Evolutionary conservation across 2,113 vertebrate species (phyloP).

Genomic region (Pteronura brasiliensis): DNA sequence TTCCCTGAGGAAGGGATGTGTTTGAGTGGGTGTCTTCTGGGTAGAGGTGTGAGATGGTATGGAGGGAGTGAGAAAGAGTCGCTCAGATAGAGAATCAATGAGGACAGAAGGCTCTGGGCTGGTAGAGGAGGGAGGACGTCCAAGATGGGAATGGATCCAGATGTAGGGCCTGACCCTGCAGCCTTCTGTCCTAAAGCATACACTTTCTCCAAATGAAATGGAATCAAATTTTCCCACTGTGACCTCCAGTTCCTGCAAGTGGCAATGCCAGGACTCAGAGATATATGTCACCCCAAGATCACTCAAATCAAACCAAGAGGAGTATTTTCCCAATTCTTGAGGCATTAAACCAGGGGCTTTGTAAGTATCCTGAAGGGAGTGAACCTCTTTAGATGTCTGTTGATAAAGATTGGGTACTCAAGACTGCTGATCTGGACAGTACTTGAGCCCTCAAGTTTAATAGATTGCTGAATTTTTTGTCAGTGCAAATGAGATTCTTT

Average conservation of each 20-base stretch:
- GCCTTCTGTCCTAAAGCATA: neutral
- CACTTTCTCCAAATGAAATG: neutral
- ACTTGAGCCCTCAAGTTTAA: neutral
- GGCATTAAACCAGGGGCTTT: neutral
- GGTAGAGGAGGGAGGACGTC: neutral
- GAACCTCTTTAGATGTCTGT: neutral
- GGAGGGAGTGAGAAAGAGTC: neutral
- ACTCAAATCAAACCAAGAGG: neutral
- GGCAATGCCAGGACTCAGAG: neutral
- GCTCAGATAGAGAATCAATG: neutral
- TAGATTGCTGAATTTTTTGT: neutral
- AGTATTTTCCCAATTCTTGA: neutral
- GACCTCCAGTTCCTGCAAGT: neutral
- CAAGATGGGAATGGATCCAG: neutral
- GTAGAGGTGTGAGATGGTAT: neutral
- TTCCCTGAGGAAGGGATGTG: neutral
- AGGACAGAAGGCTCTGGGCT: neutral
- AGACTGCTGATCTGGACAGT: neutral
- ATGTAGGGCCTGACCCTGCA: neutral
- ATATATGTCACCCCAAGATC: neutral
- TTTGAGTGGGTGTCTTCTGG: neutral
- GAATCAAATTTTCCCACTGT: neutral
- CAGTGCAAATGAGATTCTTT: neutral
- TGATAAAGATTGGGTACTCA: neutral
- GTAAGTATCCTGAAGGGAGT: neutral